Conservation (phyloP, 2,113 vertebrate genomes). For the Trichechus manatus region DNA sequence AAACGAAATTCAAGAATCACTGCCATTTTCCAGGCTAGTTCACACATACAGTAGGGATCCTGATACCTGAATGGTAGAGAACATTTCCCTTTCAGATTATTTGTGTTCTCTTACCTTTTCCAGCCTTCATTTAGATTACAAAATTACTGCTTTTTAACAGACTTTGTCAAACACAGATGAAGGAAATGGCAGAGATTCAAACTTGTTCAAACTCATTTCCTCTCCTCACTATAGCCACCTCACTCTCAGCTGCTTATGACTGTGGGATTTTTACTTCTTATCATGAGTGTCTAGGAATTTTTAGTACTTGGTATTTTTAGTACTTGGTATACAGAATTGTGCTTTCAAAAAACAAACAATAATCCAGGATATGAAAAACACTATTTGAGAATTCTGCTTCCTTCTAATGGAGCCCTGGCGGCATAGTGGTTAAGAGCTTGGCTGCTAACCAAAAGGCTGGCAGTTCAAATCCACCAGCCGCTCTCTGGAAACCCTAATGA, state of each 20-base stretch:
- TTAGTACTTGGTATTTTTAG: slow-evolving; percentile 31
- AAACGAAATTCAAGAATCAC: slow-evolving; percentile 53
- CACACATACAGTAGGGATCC: neutral
- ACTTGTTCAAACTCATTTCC: neutral
- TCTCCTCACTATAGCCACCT: neutral
- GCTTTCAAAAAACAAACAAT: slow-evolving; percentile 51
- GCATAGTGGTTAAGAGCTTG: no score
- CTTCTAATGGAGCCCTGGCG: neutral
- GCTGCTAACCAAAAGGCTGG: no score
- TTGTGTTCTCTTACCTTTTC: neutral
- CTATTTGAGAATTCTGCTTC: neutral
- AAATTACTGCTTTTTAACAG: slow-evolving; percentile 25
- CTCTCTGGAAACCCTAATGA: no score
- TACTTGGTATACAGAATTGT: neutral
- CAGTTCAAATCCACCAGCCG: no score
- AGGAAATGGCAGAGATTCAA: neutral
- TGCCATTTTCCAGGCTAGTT: neutral
- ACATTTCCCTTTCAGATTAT: slow-evolving; percentile 6
- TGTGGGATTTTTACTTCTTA: neutral
- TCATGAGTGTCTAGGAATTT: neutral
- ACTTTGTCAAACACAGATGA: slow-evolving; percentile 24
- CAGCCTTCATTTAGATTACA: neutral
- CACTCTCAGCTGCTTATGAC: neutral
- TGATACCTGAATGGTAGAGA: neutral
- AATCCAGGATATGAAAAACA: neutral